Base-by-base conservation (phyloP, 2,888 invertebrate genomes). In the Drosophila multiciliata region DNA sequence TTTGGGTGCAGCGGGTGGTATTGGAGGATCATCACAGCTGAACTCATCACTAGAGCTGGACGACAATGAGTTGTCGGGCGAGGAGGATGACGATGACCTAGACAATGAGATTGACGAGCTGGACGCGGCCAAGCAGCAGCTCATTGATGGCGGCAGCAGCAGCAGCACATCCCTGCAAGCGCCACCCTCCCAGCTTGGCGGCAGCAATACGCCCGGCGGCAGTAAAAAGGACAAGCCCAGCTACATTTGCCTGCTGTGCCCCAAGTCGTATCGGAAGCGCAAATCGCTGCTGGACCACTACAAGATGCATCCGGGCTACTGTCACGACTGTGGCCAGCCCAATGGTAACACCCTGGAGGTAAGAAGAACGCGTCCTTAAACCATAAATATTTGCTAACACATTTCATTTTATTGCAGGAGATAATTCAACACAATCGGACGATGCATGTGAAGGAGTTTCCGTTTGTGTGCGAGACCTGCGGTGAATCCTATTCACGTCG, bases 401-500 rank as follows among this genome's bases (percentile, higher is more conserved):
- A 9, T 45, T 20, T 29, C 2, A 12, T 50, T 1, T 59, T 3
- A 42, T 72, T 74, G 0, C 40, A 93, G 93, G 93, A 93, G 80
- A 92, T 93, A 15, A 92, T 92, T 60, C 91, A 91, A 67, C 93
- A 93, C 75, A 93, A 93, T 83, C 91, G 92, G 61, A 91, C 90
- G 45, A 87, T 92, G 82, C 93, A 93, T 66, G 90, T 89, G 17
- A 92, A 93, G 79, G 93, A 93, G 83, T 93, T 91, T 82, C 93
- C 93, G 38, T 93, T 93, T 77, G 92, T 93, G 36, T 93, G 93
- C 67, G 92, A 93, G 63, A 92, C 92, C 49, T 93, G 93, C 68
- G 93, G 93, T 38, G 93, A 93, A 75, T 93, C 93, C 42, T 93
- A 93, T 76, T 92, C 92, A 20, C 89, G 93, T 29, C 91, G 92